Conservation (phyloP, 2,888 invertebrate species). For the Oxyteleia sp. region DNA sequence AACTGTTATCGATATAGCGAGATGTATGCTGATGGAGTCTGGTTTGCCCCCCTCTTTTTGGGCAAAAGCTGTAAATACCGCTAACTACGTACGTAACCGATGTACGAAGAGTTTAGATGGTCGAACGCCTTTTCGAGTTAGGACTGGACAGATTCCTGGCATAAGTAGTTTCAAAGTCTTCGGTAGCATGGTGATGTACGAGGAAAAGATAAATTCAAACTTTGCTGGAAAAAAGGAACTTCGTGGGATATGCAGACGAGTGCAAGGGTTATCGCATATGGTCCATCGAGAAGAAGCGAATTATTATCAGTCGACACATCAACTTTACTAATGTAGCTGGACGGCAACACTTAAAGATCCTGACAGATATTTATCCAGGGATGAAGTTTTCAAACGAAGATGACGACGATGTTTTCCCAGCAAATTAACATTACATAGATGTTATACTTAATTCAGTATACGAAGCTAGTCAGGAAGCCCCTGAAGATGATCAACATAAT, state of each 20-base stretch:
- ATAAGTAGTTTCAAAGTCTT: slow-evolving; percentile 5
- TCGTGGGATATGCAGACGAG: slow-evolving; percentile 19
- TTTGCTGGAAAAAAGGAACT: background rate
- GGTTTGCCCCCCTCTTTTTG: slow-evolving; percentile 37
- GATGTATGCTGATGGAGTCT: slow-evolving; percentile 46
- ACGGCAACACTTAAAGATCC: background rate
- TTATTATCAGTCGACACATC: slow-evolving; percentile 15
- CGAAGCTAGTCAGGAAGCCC: background rate
- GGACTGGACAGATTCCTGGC: slow-evolving; percentile 10
- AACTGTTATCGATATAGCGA: slow-evolving; percentile 69
- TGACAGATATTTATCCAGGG: too few species aligned
- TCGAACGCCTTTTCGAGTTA: slow-evolving; percentile 1
- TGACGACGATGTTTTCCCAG: background rate
- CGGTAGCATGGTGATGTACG: background rate
- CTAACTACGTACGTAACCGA: slow-evolving; percentile 11
- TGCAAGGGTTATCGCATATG: slow-evolving; percentile 21
- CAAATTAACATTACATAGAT: background rate
- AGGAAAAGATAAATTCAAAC: slow-evolving; percentile 2
- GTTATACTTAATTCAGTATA: background rate
- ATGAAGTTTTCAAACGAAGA: background rate
- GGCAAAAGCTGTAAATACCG: slow-evolving; percentile 55
- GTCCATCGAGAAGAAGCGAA: slow-evolving; percentile 1
- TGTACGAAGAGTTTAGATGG: background rate
- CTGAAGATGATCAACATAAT: background rate
- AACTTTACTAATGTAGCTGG: background rate